phyloP scores from a whole-genome alignment of 2,113 vertebrate genomes.

The Channa argus region DNA sequence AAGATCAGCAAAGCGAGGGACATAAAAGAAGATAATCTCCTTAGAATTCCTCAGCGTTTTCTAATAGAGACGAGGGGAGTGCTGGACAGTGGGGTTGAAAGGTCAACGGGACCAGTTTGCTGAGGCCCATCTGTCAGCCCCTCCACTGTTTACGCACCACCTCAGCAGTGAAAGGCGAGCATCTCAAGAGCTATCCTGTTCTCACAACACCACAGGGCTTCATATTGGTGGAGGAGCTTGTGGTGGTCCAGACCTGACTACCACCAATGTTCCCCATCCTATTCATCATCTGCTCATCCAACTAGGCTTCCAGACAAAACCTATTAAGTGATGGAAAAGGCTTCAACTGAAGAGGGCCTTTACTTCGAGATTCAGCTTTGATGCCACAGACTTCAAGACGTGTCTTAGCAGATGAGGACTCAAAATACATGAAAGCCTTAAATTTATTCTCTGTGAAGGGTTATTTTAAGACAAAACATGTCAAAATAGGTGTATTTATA shows the following conservation, averaged over 20 bases:
- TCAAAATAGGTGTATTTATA: slow-evolving; percentile 59
- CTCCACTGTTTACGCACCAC: slow-evolving; percentile 81
- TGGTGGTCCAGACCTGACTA: slow-evolving; percentile 55
- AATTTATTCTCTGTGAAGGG: neutral
- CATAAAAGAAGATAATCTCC: slow-evolving; percentile 83
- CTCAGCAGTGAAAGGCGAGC: slow-evolving; percentile 78
- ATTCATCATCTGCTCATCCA: slow-evolving; percentile 65
- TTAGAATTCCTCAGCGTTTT: slow-evolving; percentile 77
- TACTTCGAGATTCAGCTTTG: slow-evolving; percentile 29
- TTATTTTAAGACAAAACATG: slow-evolving; percentile 52
- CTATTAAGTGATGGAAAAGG: slow-evolving; percentile 54
- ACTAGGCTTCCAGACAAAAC: slow-evolving; percentile 60
- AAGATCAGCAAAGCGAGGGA: slow-evolving; percentile 58
- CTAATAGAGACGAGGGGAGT: slow-evolving; percentile 69
- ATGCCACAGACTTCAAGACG: slow-evolving; percentile 31
- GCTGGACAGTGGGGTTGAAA: slow-evolving; percentile 82
- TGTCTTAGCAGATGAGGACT: slow-evolving; percentile 33
- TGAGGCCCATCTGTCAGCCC: slow-evolving; percentile 82
- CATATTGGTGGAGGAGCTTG: slow-evolving; percentile 65
- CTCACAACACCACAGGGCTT: slow-evolving; percentile 73
- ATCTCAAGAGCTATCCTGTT: slow-evolving; percentile 78
- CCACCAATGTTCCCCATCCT: slow-evolving; percentile 42
- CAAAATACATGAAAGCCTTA: slow-evolving; percentile 37
- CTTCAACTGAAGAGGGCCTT: slow-evolving; percentile 55
- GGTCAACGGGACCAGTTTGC: slow-evolving; percentile 84